Evolutionary conservation across 2,888 invertebrate genomes (phyloP).

Genomic region (Aricia artaxerxes): DNA sequence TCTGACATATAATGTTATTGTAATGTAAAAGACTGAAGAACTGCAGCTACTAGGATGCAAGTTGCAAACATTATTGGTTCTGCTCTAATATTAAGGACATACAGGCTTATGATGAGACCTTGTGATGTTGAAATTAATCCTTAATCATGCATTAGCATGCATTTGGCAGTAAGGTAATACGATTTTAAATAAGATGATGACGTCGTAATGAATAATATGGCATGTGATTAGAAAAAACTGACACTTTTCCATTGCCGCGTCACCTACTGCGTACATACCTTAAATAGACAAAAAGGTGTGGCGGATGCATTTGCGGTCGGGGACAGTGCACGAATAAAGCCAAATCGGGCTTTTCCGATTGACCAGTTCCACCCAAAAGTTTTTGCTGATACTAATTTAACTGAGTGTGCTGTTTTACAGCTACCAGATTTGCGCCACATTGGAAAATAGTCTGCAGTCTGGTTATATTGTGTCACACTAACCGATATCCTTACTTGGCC

Average conservation of each 20-base stretch:
- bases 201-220: too few species aligned
- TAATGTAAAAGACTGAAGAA: too few species aligned
- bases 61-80: too few species aligned
- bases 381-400: constrained; percentile 35
- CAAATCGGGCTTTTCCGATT: constrained; percentile 39
- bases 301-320: constrained; percentile 42
- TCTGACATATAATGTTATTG: too few species aligned
- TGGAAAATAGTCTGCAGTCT: constrained; percentile 6
- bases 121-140: too few species aligned
- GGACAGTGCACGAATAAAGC: constrained; percentile 39
- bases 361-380: constrained; percentile 36
- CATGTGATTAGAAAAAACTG: not conserved
- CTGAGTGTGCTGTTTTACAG: constrained; percentile 31
- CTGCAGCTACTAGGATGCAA: too few species aligned
- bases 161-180: too few species aligned
- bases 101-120: too few species aligned
- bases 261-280: constrained; percentile 17
- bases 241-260: not conserved
- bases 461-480: not conserved
- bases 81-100: too few species aligned
- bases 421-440: constrained; percentile 20
- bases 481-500: not conserved
- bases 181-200: too few species aligned
- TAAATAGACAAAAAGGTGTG: constrained; percentile 63
- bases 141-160: too few species aligned